phyloP scores from a whole-genome alignment of 92 coral and sea anemone species.

The Chrysogorgia sp. region DNA sequence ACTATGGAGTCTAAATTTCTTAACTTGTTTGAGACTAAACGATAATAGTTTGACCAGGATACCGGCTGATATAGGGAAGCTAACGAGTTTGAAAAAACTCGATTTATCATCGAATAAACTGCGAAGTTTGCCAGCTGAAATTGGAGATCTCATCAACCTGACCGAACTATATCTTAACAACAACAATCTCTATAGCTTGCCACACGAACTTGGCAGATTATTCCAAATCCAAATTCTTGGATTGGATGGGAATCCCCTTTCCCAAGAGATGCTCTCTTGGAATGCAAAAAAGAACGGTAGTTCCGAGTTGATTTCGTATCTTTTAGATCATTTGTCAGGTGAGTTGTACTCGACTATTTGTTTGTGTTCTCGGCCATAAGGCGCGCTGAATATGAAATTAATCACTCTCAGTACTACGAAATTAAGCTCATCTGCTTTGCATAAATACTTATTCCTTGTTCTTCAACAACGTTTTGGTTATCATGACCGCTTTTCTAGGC shows the following conservation, averaged over 20 bases:
- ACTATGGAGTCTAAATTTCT: constrained; percentile 95
- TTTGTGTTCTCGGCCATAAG: neutral
- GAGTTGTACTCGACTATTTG: constrained; percentile 36
- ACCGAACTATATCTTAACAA: constrained; percentile 98
- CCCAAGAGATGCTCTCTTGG: constrained; percentile 82
- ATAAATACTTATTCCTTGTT: neutral
- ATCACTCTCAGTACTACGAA: constrained; percentile 1
- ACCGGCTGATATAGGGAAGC: constrained; percentile 93
- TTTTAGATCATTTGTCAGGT: constrained; percentile 98
- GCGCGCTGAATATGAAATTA: constrained; percentile 38
- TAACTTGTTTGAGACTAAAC: constrained; percentile 90
- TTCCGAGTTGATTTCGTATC: constrained; percentile 77
- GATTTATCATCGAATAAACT: constrained; percentile 97
- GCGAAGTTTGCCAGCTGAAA: constrained; percentile 99
- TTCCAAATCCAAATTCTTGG: constrained; percentile 97
- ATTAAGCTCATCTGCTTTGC: neutral
- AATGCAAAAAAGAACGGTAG: constrained; percentile 89
- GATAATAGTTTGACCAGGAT: constrained; percentile 95
- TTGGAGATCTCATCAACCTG: constrained; percentile 99
- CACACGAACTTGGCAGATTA: constrained; percentile 98
- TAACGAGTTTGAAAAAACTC: constrained; percentile 83
- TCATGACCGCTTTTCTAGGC: no score
- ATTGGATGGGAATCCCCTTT: constrained; percentile 92
- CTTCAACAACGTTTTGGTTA: neutral
- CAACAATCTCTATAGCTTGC: constrained; percentile 87